Conservation (phyloP, 1,140 invertebrate species). For the Aricia agestis region DNA sequence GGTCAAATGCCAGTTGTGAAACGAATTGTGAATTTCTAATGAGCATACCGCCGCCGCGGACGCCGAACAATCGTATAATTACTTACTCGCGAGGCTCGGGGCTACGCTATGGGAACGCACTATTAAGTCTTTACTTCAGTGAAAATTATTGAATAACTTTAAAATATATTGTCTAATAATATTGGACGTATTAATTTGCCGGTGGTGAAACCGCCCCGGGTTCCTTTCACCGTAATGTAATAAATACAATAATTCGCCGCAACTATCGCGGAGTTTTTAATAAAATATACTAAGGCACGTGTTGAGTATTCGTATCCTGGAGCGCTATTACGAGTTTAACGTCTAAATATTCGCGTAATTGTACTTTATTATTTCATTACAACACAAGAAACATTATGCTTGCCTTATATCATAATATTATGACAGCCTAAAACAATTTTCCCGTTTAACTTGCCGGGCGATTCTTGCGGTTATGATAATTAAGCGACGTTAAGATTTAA, state of each 20-base stretch:
- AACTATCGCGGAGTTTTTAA: not conserved
- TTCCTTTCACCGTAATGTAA: not conserved
- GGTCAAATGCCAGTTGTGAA: slow-evolving; percentile 8
- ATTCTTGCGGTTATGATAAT: no score
- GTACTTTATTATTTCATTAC: not conserved
- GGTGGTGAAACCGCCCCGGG: not conserved
- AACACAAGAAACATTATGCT: not conserved
- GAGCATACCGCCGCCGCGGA: not conserved
- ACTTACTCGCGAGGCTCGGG: not conserved
- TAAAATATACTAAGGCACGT: not conserved
- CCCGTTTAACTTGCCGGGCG: not conserved
- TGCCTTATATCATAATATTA: not conserved
- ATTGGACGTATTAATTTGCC: slow-evolving; percentile 6
- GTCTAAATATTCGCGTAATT: not conserved
- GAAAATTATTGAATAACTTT: slow-evolving; percentile 3
- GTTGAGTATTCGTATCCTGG: not conserved
- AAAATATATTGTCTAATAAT: slow-evolving; percentile 9
- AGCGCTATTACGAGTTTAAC: not conserved
- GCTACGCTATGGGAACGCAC: not conserved
- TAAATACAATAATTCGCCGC: not conserved
- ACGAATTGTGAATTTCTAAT: slow-evolving; percentile 12
- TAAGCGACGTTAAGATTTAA: no score
- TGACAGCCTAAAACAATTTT: not conserved
- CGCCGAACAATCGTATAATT: not conserved
- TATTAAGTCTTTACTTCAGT: not conserved